Evolutionary conservation across 2,888 invertebrate species (phyloP).

Genomic region (Drosophila paracracens): DNA sequence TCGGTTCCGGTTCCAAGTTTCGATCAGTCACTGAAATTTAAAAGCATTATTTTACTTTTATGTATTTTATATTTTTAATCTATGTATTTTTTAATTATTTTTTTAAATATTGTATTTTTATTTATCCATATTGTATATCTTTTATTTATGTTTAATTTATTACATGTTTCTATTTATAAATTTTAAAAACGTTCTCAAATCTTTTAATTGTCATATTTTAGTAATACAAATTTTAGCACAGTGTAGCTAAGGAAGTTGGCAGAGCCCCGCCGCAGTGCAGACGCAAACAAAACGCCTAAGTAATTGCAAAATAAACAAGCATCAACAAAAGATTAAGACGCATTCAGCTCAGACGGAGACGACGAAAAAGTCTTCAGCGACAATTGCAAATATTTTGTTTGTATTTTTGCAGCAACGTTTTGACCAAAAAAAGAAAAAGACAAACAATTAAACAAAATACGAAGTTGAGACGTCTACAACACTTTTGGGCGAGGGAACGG

Average conservation of each 20-base stretch:
- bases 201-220: neutral
- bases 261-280: conserved; percentile 74
- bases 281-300: conserved; percentile 82
- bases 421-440: conserved; percentile 16
- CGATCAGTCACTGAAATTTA: neutral
- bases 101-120: neutral
- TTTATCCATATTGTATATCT: rapidly evolving
- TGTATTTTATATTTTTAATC: neutral
- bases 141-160: neutral
- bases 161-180: neutral
- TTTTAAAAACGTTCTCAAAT: neutral
- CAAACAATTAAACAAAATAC: conserved; percentile 65
- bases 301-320: conserved; percentile 83
- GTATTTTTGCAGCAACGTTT: conserved; percentile 39
- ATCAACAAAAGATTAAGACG: conserved; percentile 83
- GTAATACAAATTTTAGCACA: neutral
- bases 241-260: conserved; percentile 23
- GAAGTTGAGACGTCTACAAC: conserved; percentile 13
- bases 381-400: conserved; percentile 75
- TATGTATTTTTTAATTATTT: neutral
- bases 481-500: neutral
- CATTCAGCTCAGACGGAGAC: conserved; percentile 31
- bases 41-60: neutral
- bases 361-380: conserved; percentile 33
- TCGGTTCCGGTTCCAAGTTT: neutral